These are phyloP conservation scores for Rhaphigaster nebulosa DNA, from an alignment of 2,888 invertebrate species.

Conservation along the genomic window DNA sequence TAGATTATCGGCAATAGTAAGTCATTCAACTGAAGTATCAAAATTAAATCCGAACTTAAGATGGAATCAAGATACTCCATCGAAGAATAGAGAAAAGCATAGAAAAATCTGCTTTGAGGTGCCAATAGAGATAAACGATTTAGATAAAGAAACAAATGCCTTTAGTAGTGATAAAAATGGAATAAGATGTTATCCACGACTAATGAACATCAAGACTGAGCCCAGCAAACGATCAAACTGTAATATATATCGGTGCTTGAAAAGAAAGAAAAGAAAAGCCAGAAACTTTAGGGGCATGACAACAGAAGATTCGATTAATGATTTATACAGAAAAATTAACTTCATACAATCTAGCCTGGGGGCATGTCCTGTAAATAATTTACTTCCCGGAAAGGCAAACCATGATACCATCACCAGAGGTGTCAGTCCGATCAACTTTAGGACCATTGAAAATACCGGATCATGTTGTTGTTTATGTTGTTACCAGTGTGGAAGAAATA, in stretches of 20 bases:
- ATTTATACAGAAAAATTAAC: background rate
- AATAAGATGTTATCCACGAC: background rate
- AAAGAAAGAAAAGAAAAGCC: background rate
- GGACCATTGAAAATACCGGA: background rate
- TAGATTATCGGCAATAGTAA: background rate
- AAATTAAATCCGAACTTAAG: background rate
- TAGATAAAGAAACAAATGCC: background rate
- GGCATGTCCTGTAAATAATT: background rate
- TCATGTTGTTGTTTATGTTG: background rate
- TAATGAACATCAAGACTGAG: background rate
- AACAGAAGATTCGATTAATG: background rate
- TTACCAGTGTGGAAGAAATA: background rate
- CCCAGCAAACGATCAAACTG: background rate
- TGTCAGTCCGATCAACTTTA: background rate
- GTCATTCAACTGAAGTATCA: background rate
- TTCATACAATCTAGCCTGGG: background rate
- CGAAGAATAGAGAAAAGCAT: background rate
- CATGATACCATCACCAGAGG: background rate
- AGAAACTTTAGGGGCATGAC: background rate
- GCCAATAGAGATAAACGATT: background rate
- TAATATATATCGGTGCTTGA: background rate
- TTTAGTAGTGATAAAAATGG: background rate
- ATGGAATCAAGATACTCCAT: background rate
- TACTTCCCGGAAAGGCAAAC: background rate
- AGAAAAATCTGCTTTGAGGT: background rate